These are phyloP conservation scores for Synergus japonicus DNA, from an alignment of 2,888 invertebrate genomes.

Conservation along the genomic window DNA sequence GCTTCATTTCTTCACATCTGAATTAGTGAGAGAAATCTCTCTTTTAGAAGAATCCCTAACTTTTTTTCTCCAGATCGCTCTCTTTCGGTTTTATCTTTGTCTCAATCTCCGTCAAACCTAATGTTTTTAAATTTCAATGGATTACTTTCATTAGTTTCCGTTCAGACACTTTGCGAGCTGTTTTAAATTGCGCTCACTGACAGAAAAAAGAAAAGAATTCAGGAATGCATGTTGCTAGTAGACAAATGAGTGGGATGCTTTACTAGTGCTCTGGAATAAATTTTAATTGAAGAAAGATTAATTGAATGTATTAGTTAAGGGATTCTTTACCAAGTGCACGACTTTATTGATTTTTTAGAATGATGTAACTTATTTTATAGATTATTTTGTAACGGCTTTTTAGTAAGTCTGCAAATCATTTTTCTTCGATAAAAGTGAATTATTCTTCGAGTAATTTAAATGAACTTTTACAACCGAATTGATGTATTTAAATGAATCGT, in stretches of 20 bases:
- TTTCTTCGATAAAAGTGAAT: no score
- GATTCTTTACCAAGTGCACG: not conserved
- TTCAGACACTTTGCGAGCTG: not conserved
- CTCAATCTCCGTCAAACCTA: conserved; percentile 29
- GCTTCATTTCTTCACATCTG: no score
- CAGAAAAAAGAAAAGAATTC: conserved; percentile 25
- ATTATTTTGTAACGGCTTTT: no score
- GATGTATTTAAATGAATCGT: not conserved
- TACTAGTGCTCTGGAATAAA: conserved; percentile 4
- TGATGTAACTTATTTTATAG: no score
- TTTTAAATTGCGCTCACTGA: conserved; percentile 31
- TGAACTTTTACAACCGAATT: not conserved
- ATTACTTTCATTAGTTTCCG: conserved; percentile 39
- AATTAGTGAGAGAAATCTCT: no score
- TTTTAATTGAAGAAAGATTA: conserved; percentile 17
- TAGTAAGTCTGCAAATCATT: no score
- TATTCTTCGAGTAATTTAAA: no score
- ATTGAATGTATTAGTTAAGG: not conserved
- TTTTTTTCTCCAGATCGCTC: not conserved
- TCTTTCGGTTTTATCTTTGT: conserved; percentile 19
- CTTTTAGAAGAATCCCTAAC: not conserved
- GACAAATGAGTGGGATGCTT: conserved; percentile 1
- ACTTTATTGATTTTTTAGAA: not conserved
- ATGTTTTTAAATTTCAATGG: conserved; percentile 35
- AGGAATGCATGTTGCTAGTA: conserved; percentile 15